Evolutionary conservation across 2,797 vertebrate species (phyloP), one percentile per base, ranked within the genome.

Genomic region (Thripadectes ignobilis): DNA sequence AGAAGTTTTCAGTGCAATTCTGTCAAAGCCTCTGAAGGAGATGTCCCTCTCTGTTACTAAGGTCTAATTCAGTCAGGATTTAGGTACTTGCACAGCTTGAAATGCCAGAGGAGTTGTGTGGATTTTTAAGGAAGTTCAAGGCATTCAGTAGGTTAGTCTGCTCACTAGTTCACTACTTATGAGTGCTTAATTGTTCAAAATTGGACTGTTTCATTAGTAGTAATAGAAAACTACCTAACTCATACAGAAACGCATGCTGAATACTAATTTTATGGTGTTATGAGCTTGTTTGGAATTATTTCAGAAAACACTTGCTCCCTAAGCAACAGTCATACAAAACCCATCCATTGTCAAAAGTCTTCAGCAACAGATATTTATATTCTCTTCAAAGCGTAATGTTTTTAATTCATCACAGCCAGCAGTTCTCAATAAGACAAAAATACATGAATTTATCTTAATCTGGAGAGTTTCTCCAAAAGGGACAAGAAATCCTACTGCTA

Each of bases 361-460:
- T 82, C 62, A 88, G 51, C 63, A 83, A 43, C 4, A 79, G 52
- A 48, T 32, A 76, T 63, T 83, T 75, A 27, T 45, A 38, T 69
- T 66, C 27, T 36, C 27, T 24, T 81, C 38, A 38, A 73, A 76
- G 39, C 32, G 22, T 55, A 85, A 66, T 24, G 43, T 61, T 75
- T 68, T 72, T 19, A 62, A 72, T 88, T 83, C 34, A 34, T 59
- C 85, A 80, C 29, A 62, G 88, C 89, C 81, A 88, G 51, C 58
- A 84, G 36, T 66, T 93, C 73, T 86, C 52, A 59, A 23, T 51
- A 68, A 86, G 52, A 76, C 43, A 91, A 91, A 90, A 96, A 54
- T 27, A n/a, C 24, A 41, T 38, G 4, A 68, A 80, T 91, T 92
- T 36, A 48, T 57, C 55, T 91, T 69, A 84, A 7, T 49, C 29